Conservation (phyloP, 2,888 invertebrate genomes). For the Sepioteuthis lessoniana region DNA sequence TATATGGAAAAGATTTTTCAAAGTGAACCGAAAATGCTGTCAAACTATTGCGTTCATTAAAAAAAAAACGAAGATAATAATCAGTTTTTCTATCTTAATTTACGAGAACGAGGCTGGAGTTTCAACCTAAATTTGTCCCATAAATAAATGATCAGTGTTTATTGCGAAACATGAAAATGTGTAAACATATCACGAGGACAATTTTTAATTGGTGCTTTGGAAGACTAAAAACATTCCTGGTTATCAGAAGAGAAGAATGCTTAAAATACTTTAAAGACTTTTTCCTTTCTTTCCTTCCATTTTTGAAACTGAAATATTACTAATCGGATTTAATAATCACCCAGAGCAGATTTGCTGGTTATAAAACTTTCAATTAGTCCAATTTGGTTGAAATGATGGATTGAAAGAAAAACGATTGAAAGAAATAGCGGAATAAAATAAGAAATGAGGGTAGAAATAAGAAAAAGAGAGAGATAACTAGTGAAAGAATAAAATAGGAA, state of each 20-base stretch:
- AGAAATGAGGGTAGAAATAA: neutral
- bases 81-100: conserved; percentile 47
- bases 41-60: neutral
- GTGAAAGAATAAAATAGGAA: neutral
- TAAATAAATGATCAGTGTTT: neutral
- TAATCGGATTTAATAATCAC: neutral
- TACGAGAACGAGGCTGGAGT: neutral
- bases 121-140: neutral
- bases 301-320: neutral
- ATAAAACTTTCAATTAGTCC: conserved; percentile 23
- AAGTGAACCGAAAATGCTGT: neutral
- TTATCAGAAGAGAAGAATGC: neutral
- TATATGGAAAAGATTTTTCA: neutral
- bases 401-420: neutral
- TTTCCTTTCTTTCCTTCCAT: neutral
- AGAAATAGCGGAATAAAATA: neutral
- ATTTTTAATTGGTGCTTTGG: conserved; percentile 1
- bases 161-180: neutral
- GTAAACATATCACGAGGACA: neutral
- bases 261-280: neutral
- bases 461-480: neutral
- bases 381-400: neutral
- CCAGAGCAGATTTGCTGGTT: neutral
- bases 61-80: neutral
- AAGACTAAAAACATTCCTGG: neutral